Base-by-base conservation (phyloP, 2,888 invertebrate species). In the Patella ulyssiponensis region DNA sequence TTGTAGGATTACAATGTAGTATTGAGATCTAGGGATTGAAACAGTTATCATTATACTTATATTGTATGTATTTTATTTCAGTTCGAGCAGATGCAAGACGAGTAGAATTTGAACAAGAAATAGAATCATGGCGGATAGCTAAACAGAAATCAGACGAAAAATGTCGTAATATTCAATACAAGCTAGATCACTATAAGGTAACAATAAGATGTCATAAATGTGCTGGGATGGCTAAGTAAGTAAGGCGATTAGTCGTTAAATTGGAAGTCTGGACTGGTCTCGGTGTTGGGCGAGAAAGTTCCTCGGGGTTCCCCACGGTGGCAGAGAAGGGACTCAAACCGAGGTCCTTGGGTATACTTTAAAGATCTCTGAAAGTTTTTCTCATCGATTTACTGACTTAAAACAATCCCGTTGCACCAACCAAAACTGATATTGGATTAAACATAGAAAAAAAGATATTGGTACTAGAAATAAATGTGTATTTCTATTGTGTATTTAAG, bases 81-180 rank as follows among this genome's bases (percentile, higher is more conserved):
- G 87, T 87, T 71, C 81, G 82, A 12, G 85, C 85, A 74, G 77
- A 83, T 69, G 80, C 78, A 11, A 82, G 83, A 72, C 76, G 77
- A n/a, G 72, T 71, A 17, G 77, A 79, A 58, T 73, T 85, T 53
- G 85, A 84, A 4, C 79, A 82, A 44, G 85, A 86, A 69, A 79
- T 85, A 44, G 82, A 83, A 56, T 84, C 84, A 69, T 78, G 84
- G 74, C 81, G 81, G 70, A 83, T 82, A 58, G 85, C 85, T 33
- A 87, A 87, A 74, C 79, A 74, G 12, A 85, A 85, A 58, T 73
- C 80, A 9, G 87, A 88, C 23, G 82, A 81, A 12, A 81, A 79
- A 69, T 82, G 80, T 71, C 78, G 78, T 44, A 80, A 79, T 17
- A 75, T 86, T 64, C 80, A 84, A 44, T 78, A 77, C 11, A 81